Conservation (phyloP, 2,797 vertebrate genomes). For the Poecilia wingei region DNA sequence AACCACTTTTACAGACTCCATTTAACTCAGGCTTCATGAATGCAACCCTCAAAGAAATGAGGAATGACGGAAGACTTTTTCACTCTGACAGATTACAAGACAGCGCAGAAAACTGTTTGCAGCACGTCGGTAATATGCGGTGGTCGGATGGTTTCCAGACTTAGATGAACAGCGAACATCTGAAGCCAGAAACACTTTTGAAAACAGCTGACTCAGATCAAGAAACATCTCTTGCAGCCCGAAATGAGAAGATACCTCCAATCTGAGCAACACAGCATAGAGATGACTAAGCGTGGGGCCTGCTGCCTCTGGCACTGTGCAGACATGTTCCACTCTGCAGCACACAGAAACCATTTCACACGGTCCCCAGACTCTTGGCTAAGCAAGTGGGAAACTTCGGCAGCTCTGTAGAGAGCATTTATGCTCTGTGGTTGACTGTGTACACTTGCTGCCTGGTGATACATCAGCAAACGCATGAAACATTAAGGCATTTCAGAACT, state of each 20-base stretch:
- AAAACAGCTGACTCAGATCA: constrained; percentile 35
- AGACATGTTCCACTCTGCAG: constrained; percentile 79
- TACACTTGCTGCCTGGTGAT: background rate
- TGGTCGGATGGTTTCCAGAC: background rate
- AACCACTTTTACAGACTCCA: background rate
- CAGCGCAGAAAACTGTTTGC: background rate
- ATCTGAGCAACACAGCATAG: constrained; percentile 39
- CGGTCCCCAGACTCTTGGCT: constrained; percentile 60
- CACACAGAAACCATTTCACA: constrained; percentile 73
- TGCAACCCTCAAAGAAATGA: background rate
- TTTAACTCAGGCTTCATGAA: background rate
- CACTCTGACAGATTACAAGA: constrained; percentile 3
- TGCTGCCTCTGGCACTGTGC: constrained; percentile 64
- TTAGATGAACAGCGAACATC: background rate
- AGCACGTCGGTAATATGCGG: background rate
- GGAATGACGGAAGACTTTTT: background rate
- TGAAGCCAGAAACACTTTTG: constrained; percentile 1
- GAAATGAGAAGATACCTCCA: constrained; percentile 37
- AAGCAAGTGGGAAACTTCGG: constrained; percentile 61
- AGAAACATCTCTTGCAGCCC: constrained; percentile 6
- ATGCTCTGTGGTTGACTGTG: constrained; percentile 5
- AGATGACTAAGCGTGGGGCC: constrained; percentile 73
- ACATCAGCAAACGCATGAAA: constrained; percentile 1
- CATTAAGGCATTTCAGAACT: background rate
- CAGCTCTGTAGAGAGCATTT: constrained; percentile 36